A percentile compares a stretch with the other conserved stretches of the same genome.
phyloP scores from a whole-genome alignment of 2,797 vertebrate genomes.

The Zenarchopterus dispar region DNA sequence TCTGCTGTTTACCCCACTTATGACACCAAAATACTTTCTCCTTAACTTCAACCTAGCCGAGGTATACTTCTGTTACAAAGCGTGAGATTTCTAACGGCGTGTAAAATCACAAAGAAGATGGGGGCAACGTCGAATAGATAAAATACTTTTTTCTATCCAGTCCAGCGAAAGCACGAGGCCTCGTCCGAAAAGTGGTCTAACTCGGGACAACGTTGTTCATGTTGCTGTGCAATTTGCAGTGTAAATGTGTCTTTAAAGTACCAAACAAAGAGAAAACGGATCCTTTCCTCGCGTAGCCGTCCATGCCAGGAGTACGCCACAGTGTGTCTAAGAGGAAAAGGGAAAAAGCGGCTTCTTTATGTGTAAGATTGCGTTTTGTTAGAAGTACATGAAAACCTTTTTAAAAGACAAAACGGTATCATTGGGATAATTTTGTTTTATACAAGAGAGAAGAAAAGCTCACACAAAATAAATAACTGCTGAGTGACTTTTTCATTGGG shows the following conservation, averaged over 20 bases:
- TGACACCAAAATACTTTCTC: slow-evolving; percentile 29
- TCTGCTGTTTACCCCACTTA: slow-evolving; percentile 49
- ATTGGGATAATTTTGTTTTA: slow-evolving; percentile 28
- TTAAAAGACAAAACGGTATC: slow-evolving; percentile 14
- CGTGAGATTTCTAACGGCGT: background rate
- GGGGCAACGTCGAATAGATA: too few species aligned
- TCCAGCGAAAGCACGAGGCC: slow-evolving; percentile 23
- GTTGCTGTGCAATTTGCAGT: slow-evolving; percentile 23
- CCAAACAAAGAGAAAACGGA: slow-evolving; percentile 3
- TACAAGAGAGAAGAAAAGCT: slow-evolving; percentile 36
- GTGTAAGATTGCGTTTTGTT: slow-evolving; percentile 13
- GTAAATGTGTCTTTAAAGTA: slow-evolving; percentile 14
- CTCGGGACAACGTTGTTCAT: too few species aligned
- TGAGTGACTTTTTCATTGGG: slow-evolving; percentile 15
- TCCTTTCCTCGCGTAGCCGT: slow-evolving; percentile 15
- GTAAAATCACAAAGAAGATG: background rate
- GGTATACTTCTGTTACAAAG: background rate
- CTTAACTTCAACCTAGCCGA: slow-evolving; percentile 14
- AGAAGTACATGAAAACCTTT: slow-evolving; percentile 19
- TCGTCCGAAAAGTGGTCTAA: background rate
- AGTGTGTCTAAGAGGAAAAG: slow-evolving; percentile 31
- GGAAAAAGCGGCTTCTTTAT: slow-evolving; percentile 9
- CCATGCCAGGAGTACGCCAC: slow-evolving; percentile 16
- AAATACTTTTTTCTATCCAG: background rate
- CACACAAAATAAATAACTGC: background rate